Conservation (phyloP, 2,888 invertebrate species). For the Ypsolopha scabrella region DNA sequence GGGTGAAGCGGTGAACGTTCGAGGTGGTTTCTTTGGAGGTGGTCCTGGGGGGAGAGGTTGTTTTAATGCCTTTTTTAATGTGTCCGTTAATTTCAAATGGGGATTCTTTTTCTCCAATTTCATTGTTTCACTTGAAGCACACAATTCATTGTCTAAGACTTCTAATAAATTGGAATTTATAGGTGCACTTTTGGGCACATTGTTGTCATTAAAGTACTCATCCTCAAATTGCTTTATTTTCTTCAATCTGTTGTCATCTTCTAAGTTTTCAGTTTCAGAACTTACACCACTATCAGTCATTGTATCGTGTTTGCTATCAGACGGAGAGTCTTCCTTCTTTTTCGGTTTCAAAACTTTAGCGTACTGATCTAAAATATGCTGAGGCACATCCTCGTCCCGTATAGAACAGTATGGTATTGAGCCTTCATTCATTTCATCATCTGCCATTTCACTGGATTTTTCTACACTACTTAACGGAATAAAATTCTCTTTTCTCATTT, state of each 20-base stretch:
- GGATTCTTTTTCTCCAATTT: constrained; percentile 54
- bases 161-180: constrained; percentile 28
- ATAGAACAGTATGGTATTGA: constrained; percentile 27
- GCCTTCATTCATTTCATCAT: constrained; percentile 16
- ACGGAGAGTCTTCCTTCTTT: constrained; percentile 15
- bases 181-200: not conserved
- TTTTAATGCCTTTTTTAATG: constrained; percentile 74
- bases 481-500: constrained; percentile 57
- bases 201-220: not conserved
- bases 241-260: constrained; percentile 6
- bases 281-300: constrained; percentile 65
- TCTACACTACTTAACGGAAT: constrained; percentile 14
- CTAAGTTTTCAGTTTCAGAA: constrained; percentile 59
- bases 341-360: constrained; percentile 54
- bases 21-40: constrained; percentile 81
- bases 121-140: constrained; percentile 54
- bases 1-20: constrained; percentile 63
- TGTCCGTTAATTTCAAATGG: constrained; percentile 64
- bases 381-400: constrained; percentile 50
- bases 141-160: constrained; percentile 30
- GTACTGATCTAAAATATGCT: constrained; percentile 59
- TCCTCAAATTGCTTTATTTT: constrained; percentile 12
- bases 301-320: constrained; percentile 42
- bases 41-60: constrained; percentile 77
- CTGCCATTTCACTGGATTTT: not conserved